Base-by-base conservation (phyloP, 2,888 invertebrate genomes). In the Agapostemon virescens region DNA sequence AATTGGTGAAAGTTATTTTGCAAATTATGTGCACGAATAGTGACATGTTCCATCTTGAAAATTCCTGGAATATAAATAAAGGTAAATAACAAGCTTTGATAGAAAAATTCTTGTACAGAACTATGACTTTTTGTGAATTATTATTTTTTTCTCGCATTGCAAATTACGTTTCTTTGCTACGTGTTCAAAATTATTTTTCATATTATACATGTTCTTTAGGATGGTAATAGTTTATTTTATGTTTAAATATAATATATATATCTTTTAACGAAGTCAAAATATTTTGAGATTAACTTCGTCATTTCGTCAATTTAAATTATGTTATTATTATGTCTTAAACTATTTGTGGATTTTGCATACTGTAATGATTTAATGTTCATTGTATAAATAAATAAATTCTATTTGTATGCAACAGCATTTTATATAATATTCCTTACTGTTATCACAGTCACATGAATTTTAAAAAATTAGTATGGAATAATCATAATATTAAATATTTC, bases 31-130 rank as follows among this genome's bases (percentile, higher is more conserved):
- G 87, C 84, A 85, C 82, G 72, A 84, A 83, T 77, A 87, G 88
- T 90, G 90, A 92, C 90, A 90, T 90, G 87, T 92, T 85, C 88
- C 89, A 87, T 91, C 90, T 89, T 91, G 91, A 91, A 90, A 88
- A 83, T 84, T 88, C 75, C 77, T 77, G 77, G 72, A 84, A 84
- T 74, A 81, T 87, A 88, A 88, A 89, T 88, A 88, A 88, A 90
- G 87, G 90, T 90, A 88, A 75, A 72, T 73, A 40, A n/a, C n/a
- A n/a, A 0, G 15, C 49, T 55, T 81, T 26, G 0, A 1, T 33
- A 61, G 20, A 1, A 45, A 63, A 13, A n/a, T 63, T 13, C 9
- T 42, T 7, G 13, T 40, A 20, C 5, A n/a, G 40, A 40, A 36
- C 17, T 49, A 26, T 0, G 7, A 5, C 13, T 11, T 52, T 26